Evolutionary conservation across 2,113 vertebrate genomes (phyloP).

Genomic region (Malurus elegans): DNA sequence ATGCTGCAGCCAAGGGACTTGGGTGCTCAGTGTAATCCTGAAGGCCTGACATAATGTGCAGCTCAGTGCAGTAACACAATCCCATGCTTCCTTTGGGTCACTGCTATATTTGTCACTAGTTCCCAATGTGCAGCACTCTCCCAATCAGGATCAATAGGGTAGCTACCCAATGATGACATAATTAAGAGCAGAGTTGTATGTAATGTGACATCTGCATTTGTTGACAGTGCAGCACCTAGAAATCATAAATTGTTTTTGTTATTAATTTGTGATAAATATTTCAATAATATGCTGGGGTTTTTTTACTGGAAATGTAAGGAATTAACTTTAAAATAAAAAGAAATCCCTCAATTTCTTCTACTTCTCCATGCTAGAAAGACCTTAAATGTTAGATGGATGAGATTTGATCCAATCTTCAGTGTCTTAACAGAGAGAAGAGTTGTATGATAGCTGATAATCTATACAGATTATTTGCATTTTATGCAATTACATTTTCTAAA

Average conservation of each 20-base stretch:
- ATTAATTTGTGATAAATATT: background rate
- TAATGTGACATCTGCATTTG: background rate
- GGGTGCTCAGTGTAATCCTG: too few species aligned
- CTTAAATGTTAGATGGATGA: background rate
- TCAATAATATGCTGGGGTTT: background rate
- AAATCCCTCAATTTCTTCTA: background rate
- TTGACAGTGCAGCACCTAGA: background rate
- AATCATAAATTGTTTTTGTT: background rate
- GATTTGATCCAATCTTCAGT: background rate
- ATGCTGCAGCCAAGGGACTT: background rate
- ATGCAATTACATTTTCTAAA: conserved; percentile 5
- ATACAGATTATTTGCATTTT: background rate
- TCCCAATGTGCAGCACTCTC: background rate
- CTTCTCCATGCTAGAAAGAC: background rate
- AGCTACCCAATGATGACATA: background rate
- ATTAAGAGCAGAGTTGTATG: background rate
- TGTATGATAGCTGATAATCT: background rate
- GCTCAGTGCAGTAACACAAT: background rate
- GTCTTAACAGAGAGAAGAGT: background rate
- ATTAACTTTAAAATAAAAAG: background rate
- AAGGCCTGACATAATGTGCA: background rate
- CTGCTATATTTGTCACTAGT: background rate
- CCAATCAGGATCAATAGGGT: background rate
- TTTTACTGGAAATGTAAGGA: background rate
- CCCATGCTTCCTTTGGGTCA: background rate